Percentiles rank a stretch among this genome's conserved stretches.
These are phyloP conservation scores for Malurus melanocephalus DNA, from an alignment of 2,113 vertebrate species.

Conservation along the genomic window DNA sequence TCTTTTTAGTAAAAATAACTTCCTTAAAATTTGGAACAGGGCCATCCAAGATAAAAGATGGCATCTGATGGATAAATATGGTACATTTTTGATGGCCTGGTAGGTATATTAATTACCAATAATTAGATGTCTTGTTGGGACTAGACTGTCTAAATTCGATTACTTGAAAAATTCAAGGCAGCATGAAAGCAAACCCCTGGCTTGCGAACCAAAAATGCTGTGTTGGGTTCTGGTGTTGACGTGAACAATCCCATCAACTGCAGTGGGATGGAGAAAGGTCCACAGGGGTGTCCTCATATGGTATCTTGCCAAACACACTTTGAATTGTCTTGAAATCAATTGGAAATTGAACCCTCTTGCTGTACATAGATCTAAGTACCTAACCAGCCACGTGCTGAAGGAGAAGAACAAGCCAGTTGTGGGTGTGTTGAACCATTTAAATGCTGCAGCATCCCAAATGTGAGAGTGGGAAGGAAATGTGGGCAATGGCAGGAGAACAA, in stretches of 20 bases:
- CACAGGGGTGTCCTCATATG: not conserved
- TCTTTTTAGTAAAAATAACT: not conserved
- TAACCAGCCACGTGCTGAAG: not conserved
- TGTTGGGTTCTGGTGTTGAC: not conserved
- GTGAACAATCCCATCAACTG: not conserved
- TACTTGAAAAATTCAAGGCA: not conserved
- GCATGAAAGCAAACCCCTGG: not conserved
- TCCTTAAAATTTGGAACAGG: not conserved
- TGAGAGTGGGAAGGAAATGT: not conserved
- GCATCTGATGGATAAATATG: not conserved
- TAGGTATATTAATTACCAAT: not conserved
- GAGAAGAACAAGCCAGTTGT: not conserved
- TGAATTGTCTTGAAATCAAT: not conserved
- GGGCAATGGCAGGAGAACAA: not conserved
- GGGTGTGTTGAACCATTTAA: not conserved
- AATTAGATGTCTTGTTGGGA: not conserved
- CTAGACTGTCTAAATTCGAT: not conserved
- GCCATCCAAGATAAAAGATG: not conserved
- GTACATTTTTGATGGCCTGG: not conserved
- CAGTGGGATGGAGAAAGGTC: not conserved
- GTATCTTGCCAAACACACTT: not conserved
- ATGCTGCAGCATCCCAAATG: not conserved
- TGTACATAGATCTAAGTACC: not conserved
- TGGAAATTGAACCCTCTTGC: not conserved
- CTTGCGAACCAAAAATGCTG: not conserved